phyloP scores from a whole-genome alignment of 92 coral and sea anemone species.

The Zoanthus sansibaricus region DNA sequence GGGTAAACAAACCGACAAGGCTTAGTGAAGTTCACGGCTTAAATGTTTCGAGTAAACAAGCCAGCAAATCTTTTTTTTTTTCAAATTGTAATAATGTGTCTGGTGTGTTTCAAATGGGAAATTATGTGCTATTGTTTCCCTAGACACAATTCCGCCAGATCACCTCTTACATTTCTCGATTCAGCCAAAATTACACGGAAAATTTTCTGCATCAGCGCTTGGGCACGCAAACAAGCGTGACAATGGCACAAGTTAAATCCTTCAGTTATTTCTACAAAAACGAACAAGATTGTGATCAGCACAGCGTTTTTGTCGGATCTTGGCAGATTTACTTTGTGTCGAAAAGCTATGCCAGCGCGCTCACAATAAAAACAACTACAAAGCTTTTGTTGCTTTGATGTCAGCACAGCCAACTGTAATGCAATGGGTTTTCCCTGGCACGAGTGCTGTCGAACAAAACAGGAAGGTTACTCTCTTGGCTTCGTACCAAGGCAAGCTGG shows the following conservation, averaged over 20 bases:
- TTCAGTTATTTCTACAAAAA: not conserved
- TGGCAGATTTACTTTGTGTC: not conserved
- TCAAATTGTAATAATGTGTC: not conserved
- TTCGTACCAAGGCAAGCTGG: not conserved
- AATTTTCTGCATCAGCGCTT: slow-evolving; percentile 38
- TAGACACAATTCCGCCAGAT: not conserved
- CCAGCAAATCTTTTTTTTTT: not conserved
- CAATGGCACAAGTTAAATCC: slow-evolving; percentile 4
- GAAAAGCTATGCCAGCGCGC: not conserved
- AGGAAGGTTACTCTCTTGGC: not conserved
- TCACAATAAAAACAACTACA: not conserved
- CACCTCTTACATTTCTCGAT: slow-evolving; percentile 1
- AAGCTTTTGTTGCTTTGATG: not conserved
- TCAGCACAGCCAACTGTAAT: not conserved
- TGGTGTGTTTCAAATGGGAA: not conserved
- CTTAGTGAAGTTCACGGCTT: too few relatives aligned
- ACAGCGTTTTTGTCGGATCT: not conserved
- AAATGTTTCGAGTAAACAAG: too few relatives aligned
- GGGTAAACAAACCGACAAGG: too few relatives aligned
- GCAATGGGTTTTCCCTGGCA: slow-evolving; percentile 34
- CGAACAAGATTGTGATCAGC: not conserved
- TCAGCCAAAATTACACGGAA: not conserved
- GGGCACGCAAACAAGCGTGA: slow-evolving; percentile 49
- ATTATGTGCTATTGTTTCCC: not conserved
- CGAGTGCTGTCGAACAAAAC: not conserved